Evolutionary conservation across 2,113 vertebrate species (phyloP), one percentile per base, ranked within the genome.

Genomic region (Falcunculus frontatus): DNA sequence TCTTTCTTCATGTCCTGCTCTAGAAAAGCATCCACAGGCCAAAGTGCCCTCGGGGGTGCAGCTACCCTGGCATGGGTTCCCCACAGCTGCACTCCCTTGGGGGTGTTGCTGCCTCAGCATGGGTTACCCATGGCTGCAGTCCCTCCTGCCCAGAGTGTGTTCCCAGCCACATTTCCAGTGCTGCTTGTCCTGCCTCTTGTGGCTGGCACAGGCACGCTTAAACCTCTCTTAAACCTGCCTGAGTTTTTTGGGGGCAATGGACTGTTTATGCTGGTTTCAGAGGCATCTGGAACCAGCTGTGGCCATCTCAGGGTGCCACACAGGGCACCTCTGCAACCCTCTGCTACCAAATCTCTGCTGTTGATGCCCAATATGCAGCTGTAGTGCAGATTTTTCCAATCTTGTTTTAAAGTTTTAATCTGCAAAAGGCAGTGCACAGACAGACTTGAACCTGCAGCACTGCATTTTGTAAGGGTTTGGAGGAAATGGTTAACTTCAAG

Each of bases 141-240:
- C 29, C 42, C 46, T 84, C 13, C 63, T 68, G 50, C 53, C 35
- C 4, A 1, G 27, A 56, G 4, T 0, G 0, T 64, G 26, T 32
- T 55, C 53, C 19, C 60, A 53, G 32, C 1, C 1, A 3, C 4
- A 2, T 44, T 50, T 79, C 52, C 42, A 41, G 39, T 2, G 5
- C 57, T 4, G 0, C 4, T 8, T 86, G 26, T 52, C 62, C 27
- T 2, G 4, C 10, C 5, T 16, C 15, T 37, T 1, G 0, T 0
- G 1, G 6, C 69, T 78, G 41, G 30, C 39, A 19, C 13, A 41
- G 32, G 10, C 35, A 47, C 23, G 39, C 33, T 57, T 57, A 47
- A 69, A 49, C 16, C 16, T 62, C 37, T 65, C 49, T n/a, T 37
- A 39, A 72, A 53, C 46, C 32, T 86, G 35, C 20, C 6, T 26